Conservation (phyloP, 2,888 invertebrate species). For the Danaus chrysippus region DNA sequence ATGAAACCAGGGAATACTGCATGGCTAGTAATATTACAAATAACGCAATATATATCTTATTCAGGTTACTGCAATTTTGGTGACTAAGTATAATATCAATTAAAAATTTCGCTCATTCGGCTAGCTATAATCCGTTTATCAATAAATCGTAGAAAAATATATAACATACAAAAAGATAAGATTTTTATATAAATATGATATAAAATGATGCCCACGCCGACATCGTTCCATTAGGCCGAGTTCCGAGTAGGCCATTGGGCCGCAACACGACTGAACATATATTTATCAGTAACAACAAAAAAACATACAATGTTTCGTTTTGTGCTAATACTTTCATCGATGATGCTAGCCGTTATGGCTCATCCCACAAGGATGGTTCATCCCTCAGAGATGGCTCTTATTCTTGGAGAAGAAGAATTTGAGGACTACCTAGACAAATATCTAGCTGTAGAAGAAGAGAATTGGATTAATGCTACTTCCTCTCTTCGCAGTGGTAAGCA, state of each 20-base stretch:
- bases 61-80: too few relatives aligned
- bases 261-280: not conserved
- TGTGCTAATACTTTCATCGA: slow-evolving; percentile 34
- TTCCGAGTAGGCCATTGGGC: slow-evolving; percentile 1
- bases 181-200: slow-evolving; percentile 22
- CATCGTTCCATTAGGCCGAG: slow-evolving; percentile 9
- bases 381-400: slow-evolving; percentile 56
- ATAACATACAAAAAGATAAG: slow-evolving; percentile 9
- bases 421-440: slow-evolving; percentile 69
- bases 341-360: slow-evolving; percentile 40
- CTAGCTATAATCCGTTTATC: slow-evolving; percentile 5
- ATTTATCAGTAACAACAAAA: not conserved
- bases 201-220: not conserved
- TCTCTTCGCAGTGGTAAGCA: slow-evolving; percentile 48
- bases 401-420: slow-evolving; percentile 66
- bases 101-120: not conserved
- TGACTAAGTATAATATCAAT: too few relatives aligned
- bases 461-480: slow-evolving; percentile 42
- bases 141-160: slow-evolving; percentile 8
- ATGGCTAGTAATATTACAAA: too few relatives aligned
- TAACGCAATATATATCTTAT: too few relatives aligned
- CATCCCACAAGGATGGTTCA: slow-evolving; percentile 44
- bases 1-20: too few relatives aligned
- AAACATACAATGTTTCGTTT: slow-evolving; percentile 28
- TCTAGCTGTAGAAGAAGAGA: slow-evolving; percentile 53